phyloP scores from a whole-genome alignment of 2,888 invertebrate species.

The Mimas tiliae region DNA sequence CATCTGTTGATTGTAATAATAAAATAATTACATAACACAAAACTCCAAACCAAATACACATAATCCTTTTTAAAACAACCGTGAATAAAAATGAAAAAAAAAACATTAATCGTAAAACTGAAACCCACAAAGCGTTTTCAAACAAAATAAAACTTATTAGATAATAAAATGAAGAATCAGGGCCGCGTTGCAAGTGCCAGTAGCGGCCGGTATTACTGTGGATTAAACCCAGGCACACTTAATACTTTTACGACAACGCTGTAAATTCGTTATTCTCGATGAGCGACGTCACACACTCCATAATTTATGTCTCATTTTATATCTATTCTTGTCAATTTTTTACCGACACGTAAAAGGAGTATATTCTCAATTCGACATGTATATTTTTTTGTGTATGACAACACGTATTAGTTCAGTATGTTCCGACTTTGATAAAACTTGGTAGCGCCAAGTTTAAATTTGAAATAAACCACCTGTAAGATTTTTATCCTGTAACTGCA shows the following conservation, averaged over 20 bases:
- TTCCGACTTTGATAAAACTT: too few species aligned
- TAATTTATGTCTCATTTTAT: conserved; percentile 67
- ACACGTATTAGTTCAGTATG: too few species aligned
- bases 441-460: too few species aligned
- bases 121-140: conserved; percentile 39
- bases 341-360: too few species aligned
- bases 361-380: too few species aligned
- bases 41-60: neutral
- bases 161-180: conserved; percentile 64
- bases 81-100: conserved; percentile 17
- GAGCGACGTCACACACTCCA: conserved; percentile 55
- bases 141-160: conserved; percentile 41
- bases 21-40: neutral
- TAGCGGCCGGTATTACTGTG: conserved; percentile 62
- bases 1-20: neutral
- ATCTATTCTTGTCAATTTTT: conserved; percentile 50
- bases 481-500: too few species aligned
- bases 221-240: conserved; percentile 71
- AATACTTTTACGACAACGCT: conserved; percentile 75
- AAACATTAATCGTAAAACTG: conserved; percentile 28
- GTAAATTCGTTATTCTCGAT: conserved; percentile 72
- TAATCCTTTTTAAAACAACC: neutral
- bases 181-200: conserved; percentile 52
- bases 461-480: too few species aligned
- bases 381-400: too few species aligned